phyloP scores from a whole-genome alignment of 2,888 invertebrate genomes.

The Pycnomerus fuliginosus region DNA sequence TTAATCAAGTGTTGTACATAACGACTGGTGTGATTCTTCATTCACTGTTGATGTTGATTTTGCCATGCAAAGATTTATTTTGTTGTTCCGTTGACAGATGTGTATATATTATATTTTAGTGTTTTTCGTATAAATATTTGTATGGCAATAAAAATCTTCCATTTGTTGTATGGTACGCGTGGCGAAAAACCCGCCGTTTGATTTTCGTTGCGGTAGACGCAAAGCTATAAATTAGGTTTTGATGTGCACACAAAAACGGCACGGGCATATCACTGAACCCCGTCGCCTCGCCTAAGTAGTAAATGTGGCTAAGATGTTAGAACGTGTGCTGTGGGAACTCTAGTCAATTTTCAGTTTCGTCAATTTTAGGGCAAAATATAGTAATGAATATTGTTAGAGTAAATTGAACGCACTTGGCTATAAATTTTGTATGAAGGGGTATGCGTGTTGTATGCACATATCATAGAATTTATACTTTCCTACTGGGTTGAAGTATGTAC shows the following conservation, averaged over 20 bases:
- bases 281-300: slow-evolving; percentile 48
- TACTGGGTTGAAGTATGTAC: slow-evolving; percentile 45
- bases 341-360: slow-evolving; percentile 56
- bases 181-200: too few species aligned
- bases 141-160: slow-evolving; percentile 35
- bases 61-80: slow-evolving; percentile 41
- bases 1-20: slow-evolving; percentile 31
- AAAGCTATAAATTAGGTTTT: slow-evolving; percentile 37
- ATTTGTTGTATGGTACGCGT: slow-evolving; percentile 1
- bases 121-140: slow-evolving; percentile 34
- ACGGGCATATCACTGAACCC: slow-evolving; percentile 41
- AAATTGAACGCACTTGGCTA: slow-evolving; percentile 43
- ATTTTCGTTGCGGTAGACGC: slow-evolving; percentile 20
- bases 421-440: slow-evolving; percentile 30
- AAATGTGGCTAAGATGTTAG: slow-evolving; percentile 48
- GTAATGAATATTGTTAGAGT: slow-evolving; percentile 46
- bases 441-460: slow-evolving; percentile 52
- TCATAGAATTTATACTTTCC: slow-evolving; percentile 54
- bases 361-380: slow-evolving; percentile 52
- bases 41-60: slow-evolving; percentile 27
- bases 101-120: slow-evolving; percentile 31
- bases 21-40: slow-evolving; percentile 30
- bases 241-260: slow-evolving; percentile 39
- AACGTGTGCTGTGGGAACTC: slow-evolving; percentile 48
- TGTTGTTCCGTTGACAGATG: slow-evolving; percentile 36